Percentiles rank a stretch among this genome's conserved stretches.
Conservation (phyloP, 1,140 invertebrate genomes). For the Neodiprion lecontei region DNA sequence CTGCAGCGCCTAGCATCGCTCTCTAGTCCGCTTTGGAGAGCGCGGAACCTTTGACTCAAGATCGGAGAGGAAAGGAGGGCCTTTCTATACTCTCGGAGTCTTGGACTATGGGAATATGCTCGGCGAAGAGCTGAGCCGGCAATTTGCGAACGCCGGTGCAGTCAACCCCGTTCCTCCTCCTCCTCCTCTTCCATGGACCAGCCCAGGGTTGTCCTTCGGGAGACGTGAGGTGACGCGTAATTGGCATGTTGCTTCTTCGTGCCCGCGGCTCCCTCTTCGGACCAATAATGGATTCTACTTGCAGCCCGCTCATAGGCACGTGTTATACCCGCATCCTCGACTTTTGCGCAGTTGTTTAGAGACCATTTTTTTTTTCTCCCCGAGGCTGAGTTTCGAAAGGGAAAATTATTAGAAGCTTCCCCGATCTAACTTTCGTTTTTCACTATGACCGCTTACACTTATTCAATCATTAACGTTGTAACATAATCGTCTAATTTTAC, state of each 20-base stretch:
- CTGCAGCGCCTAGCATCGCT: conserved; percentile 28
- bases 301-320: neutral
- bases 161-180: conserved; percentile 20
- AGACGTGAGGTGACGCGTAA: conserved; percentile 29
- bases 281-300: conserved; percentile 13
- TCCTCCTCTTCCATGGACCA: neutral
- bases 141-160: conserved; percentile 30
- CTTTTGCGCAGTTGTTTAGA: neutral
- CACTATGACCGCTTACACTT: no score
- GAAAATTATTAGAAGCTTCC: no score
- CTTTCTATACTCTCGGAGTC: conserved; percentile 13
- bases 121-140: neutral
- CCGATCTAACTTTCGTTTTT: no score
- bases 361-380: no score
- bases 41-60: conserved; percentile 31
- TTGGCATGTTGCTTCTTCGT: conserved; percentile 19
- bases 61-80: neutral
- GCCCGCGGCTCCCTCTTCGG: neutral
- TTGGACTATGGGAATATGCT: neutral
- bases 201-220: conserved; percentile 27
- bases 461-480: no score
- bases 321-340: neutral
- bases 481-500: no score
- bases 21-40: neutral
- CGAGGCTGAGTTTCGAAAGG: no score